Base-by-base conservation (phyloP, 2,113 vertebrate species). In the Opisthocomus hoazin region DNA sequence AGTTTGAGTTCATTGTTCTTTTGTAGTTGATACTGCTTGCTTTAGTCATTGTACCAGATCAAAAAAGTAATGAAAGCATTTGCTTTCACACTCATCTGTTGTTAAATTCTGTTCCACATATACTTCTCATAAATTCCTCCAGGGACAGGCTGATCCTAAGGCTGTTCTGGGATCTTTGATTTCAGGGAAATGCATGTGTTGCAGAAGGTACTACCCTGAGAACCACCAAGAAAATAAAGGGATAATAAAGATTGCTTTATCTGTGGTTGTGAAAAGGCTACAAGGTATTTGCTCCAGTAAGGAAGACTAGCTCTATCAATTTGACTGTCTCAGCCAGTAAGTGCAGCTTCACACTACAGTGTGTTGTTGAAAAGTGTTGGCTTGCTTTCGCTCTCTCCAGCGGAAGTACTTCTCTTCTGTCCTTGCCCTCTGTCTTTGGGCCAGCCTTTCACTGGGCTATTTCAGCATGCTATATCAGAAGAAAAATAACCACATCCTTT, bases 1-100 rank as follows among this genome's bases (percentile, higher is more conserved):
- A 56, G 48, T 54, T 50, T 34, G 70, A 58, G 19, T 34, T n/a
- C 32, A 80, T 73, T 45, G 8, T 34, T 61, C 61, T 75, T 71
- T 37, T 7, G 15, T 63, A 34, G 17, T 64, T 7, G 1, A 19
- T 0, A 0, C 29, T 32, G 34, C 54, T 78, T 36, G 30, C 57
- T 81, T 64, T 17, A 77, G 78, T 65, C 64, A 14, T 14, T 77
- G 22, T 32, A 60, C 54, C 43, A 77, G 48, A 68, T 48, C 45
- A 74, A 37, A 57, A 78, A 57, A 32, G 50, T 41, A 66, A 39
- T 75, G 51, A 21, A 51, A 64, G 53, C 29, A 19, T 64, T 93
- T 51, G 19, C 17, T 56, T 68, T 51, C 43, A 37, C 12, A 4
- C 17, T 65, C 37, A 36, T 36, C 32, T 76, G 21, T 17, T 63